Percentiles rank a stretch among this genome's conserved stretches.
phyloP scores from a whole-genome alignment of 1,140 invertebrate species.

The Aricia agestis region DNA sequence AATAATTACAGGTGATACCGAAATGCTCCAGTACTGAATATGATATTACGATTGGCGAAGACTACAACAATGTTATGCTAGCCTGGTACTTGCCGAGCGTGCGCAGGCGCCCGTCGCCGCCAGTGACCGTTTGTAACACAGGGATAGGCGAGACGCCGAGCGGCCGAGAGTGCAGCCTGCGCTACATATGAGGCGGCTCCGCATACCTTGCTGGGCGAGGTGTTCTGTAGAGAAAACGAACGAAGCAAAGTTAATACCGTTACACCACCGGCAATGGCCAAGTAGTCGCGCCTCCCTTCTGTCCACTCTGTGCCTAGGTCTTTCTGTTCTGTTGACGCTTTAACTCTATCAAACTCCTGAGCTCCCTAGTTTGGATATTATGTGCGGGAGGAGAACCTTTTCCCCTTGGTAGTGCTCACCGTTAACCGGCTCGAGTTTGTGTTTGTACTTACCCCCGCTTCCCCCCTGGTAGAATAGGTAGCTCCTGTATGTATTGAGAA shows the following conservation, averaged over 20 bases:
- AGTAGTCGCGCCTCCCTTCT: conserved; percentile 73
- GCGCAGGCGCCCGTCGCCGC: conserved; percentile 41
- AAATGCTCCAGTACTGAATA: conserved; percentile 24
- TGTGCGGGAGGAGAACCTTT: conserved; percentile 23
- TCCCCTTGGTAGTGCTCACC: conserved; percentile 6
- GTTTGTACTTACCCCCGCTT: conserved; percentile 38
- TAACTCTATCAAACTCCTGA: conserved; percentile 52
- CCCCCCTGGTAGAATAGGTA: conserved; percentile 48
- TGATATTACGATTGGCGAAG: background rate
- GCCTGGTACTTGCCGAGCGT: conserved; percentile 25
- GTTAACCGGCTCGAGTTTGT: conserved; percentile 26
- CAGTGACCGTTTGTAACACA: conserved; percentile 69
- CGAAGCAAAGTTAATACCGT: conserved; percentile 74
- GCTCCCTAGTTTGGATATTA: conserved; percentile 57
- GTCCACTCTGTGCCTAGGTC: conserved; percentile 71
- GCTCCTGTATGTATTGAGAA: conserved; percentile 26
- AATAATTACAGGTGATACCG: conserved; percentile 1
- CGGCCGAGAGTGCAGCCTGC: conserved; percentile 60
- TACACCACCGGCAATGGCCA: conserved; percentile 68
- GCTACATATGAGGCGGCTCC: conserved; percentile 81
- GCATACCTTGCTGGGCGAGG: conserved; percentile 85
- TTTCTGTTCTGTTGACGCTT: conserved; percentile 72
- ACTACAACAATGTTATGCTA: conserved; percentile 12
- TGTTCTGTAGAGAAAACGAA: conserved; percentile 76
- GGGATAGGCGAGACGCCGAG: conserved; percentile 62